Conservation (phyloP, 2,797 vertebrate species). For the Otus scops region DNA sequence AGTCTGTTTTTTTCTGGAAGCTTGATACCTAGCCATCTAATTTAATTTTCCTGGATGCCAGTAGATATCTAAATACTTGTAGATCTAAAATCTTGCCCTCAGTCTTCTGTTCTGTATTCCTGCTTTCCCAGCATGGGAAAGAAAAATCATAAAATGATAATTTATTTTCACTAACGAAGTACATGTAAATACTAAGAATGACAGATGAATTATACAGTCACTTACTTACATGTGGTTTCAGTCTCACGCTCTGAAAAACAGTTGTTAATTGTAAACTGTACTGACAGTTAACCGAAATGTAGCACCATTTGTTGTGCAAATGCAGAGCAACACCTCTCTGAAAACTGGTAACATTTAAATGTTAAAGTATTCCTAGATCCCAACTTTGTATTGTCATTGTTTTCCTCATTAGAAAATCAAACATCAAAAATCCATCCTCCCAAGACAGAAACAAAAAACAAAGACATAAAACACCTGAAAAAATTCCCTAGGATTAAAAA, state of each 20-base stretch:
- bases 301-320: neutral
- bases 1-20: neutral
- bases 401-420: neutral
- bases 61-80: neutral
- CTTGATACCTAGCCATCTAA: neutral
- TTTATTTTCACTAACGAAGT: neutral
- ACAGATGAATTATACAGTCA: neutral
- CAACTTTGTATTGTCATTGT: neutral
- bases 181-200: neutral
- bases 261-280: neutral
- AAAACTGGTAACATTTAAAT: neutral
- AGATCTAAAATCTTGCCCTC: neutral
- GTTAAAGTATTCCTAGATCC: neutral
- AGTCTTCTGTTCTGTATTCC: neutral
- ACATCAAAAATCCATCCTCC: neutral
- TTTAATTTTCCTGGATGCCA: neutral
- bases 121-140: neutral
- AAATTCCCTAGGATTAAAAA: neutral
- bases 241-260: neutral
- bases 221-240: neutral
- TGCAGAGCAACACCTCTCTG: neutral
- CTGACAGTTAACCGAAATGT: neutral
- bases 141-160: neutral
- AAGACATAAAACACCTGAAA: neutral
- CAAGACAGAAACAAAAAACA: neutral